Evolutionary conservation across 2,113 vertebrate genomes (phyloP).

Genomic region (Symphodus melops): DNA sequence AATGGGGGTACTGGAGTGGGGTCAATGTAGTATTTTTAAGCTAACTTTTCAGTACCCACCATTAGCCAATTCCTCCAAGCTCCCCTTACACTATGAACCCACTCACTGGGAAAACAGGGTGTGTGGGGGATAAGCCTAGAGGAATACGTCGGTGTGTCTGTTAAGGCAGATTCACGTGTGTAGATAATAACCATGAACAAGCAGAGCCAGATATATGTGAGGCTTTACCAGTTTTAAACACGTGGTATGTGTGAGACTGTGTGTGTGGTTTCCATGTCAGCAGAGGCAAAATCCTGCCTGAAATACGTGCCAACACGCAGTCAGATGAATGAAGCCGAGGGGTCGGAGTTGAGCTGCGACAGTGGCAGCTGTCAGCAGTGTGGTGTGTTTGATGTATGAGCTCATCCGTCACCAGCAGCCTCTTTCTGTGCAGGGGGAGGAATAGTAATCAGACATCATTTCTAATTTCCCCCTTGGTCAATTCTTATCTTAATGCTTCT

Average conservation of each 20-base stretch:
- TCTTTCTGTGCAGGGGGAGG: slow-evolving; percentile 37
- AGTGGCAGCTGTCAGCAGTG: slow-evolving; percentile 77
- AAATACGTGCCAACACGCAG: slow-evolving; percentile 54
- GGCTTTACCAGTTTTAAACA: slow-evolving; percentile 17
- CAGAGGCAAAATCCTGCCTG: slow-evolving; percentile 26
- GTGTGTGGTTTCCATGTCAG: slow-evolving; percentile 38
- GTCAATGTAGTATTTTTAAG: slow-evolving; percentile 67
- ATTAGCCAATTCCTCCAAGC: slow-evolving; percentile 57
- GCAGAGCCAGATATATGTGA: slow-evolving; percentile 32
- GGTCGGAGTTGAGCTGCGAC: slow-evolving; percentile 69
- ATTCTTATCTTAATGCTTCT: slow-evolving; percentile 40
- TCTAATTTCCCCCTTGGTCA: slow-evolving; percentile 45
- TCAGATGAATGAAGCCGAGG: slow-evolving; percentile 65
- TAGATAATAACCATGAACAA: slow-evolving; percentile 14
- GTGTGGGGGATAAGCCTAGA: slow-evolving; percentile 29
- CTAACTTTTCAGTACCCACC: slow-evolving; percentile 43
- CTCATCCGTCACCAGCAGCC: slow-evolving; percentile 66
- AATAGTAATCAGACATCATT: slow-evolving; percentile 61
- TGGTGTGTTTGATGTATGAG: slow-evolving; percentile 76
- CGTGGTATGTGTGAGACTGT: slow-evolving; percentile 2
- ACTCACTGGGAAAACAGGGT: slow-evolving; percentile 51
- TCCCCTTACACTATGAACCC: slow-evolving; percentile 67
- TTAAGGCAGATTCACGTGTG: slow-evolving; percentile 8
- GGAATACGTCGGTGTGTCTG: slow-evolving; percentile 16
- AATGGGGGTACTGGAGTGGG: slow-evolving; percentile 57